A percentile compares a stretch with the other conserved stretches of the same genome.
phyloP scores from a whole-genome alignment of 2,888 invertebrate genomes.

The Yponomeuta evonymella region DNA sequence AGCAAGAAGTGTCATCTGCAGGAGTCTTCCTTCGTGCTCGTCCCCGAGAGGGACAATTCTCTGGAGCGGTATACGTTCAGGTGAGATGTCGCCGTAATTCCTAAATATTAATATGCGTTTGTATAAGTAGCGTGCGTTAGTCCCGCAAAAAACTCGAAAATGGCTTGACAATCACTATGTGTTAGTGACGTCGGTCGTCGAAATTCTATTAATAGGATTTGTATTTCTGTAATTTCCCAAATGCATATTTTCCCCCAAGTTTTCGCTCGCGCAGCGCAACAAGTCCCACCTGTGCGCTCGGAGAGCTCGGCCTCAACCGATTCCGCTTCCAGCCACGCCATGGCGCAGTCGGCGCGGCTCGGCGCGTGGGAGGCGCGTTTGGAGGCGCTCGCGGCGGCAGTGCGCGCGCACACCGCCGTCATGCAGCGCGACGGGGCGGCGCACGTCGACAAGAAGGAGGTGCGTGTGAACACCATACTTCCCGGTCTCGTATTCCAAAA shows the following conservation, averaged over 20 bases:
- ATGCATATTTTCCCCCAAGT: too few relatives aligned
- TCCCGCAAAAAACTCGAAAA: too few relatives aligned
- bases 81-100: conserved; percentile 29
- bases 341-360: conserved; percentile 94
- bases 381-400: conserved; percentile 87
- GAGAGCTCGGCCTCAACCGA: background rate
- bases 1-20: conserved; percentile 61
- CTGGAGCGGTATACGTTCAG: conserved; percentile 96
- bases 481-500: too few relatives aligned
- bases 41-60: conserved; percentile 73
- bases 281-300: too few relatives aligned
- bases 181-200: too few relatives aligned
- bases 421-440: conserved; percentile 85
- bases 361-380: conserved; percentile 95
- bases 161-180: too few relatives aligned
- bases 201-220: too few relatives aligned
- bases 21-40: conserved; percentile 68
- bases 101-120: too few relatives aligned
- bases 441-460: conserved; percentile 80
- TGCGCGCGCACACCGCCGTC: conserved; percentile 86
- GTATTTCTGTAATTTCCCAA: too few relatives aligned
- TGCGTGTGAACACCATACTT: conserved; percentile 29
- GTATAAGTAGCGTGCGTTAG: too few relatives aligned
- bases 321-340: conserved; percentile 77
- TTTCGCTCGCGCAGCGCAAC: too few relatives aligned